phyloP scores from a whole-genome alignment of 1,140 invertebrate genomes.

The Aphelinus certus region DNA sequence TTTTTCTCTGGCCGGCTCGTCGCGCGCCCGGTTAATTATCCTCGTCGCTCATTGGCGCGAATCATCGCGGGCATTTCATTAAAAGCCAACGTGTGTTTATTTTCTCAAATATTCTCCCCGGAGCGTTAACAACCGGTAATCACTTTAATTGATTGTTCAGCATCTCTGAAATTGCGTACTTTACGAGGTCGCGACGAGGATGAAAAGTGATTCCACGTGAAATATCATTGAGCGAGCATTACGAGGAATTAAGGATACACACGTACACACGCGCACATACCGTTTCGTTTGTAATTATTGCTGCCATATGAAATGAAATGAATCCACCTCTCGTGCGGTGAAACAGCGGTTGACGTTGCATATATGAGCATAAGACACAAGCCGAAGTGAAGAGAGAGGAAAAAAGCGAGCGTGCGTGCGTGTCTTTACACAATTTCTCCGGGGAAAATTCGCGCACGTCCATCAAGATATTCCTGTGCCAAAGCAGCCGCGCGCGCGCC shows the following conservation, averaged over 20 bases:
- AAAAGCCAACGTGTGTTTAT: conserved; percentile 23
- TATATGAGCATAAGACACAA: neutral
- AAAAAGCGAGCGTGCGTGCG: neutral
- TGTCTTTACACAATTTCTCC: conserved; percentile 28
- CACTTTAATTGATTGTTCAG: conserved; percentile 19
- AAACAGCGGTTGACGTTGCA: neutral
- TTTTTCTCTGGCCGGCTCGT: too few relatives aligned
- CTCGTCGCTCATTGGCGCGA: conserved; percentile 1
- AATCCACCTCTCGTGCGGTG: neutral
- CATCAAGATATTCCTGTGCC: too few relatives aligned
- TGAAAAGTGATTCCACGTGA: conserved; percentile 31
- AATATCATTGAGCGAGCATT: conserved; percentile 10
- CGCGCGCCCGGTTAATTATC: neutral
- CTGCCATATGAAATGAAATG: neutral
- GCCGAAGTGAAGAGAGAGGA: neutral
- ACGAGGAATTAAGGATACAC: conserved; percentile 10
- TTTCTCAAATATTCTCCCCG: conserved; percentile 21
- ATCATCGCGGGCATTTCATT: conserved; percentile 18
- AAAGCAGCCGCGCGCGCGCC: too few relatives aligned
- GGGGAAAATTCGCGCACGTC: neutral
- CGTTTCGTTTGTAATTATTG: too few relatives aligned
- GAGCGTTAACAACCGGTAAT: neutral
- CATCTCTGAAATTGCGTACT: neutral
- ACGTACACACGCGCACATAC: neutral
- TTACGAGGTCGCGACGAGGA: neutral